phyloP scores from a whole-genome alignment of 2,113 vertebrate genomes.

The Tamias sibiricus region DNA sequence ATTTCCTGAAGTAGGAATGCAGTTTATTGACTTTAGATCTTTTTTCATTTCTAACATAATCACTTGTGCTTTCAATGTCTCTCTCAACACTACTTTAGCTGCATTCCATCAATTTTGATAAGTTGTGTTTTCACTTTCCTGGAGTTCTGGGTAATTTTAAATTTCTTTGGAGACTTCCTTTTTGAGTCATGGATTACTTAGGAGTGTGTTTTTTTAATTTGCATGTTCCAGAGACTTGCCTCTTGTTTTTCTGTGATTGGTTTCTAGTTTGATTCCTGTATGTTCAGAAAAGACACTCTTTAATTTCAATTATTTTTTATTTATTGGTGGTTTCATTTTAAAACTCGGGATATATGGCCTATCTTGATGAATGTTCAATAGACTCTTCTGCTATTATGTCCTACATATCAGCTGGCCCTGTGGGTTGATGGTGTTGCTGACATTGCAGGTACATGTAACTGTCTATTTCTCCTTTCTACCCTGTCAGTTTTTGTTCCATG shows the following conservation, averaged over 20 bases:
- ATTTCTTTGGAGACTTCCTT: neutral
- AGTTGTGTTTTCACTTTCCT: neutral
- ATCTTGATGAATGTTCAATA: neutral
- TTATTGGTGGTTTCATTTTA: neutral
- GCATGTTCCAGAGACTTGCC: neutral
- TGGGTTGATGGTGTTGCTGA: neutral
- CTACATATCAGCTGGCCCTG: neutral
- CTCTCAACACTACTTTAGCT: neutral
- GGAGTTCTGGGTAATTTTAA: neutral
- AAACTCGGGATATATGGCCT: neutral
- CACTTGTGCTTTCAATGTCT: neutral
- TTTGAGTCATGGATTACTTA: neutral
- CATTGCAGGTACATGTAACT: neutral
- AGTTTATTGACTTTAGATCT: neutral
- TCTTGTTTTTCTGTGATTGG: neutral
- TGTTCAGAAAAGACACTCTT: neutral
- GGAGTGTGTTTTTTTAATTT: neutral
- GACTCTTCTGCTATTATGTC: neutral
- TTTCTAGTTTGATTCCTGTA: neutral
- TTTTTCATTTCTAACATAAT: neutral
- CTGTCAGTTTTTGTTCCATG: neutral
- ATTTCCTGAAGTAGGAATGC: neutral
- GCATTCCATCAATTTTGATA: neutral
- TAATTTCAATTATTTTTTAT: neutral
- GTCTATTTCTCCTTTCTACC: neutral